These are phyloP conservation scores for Megalonaias nervosa DNA, from an alignment of 1,140 invertebrate species.

Conservation along the genomic window DNA sequence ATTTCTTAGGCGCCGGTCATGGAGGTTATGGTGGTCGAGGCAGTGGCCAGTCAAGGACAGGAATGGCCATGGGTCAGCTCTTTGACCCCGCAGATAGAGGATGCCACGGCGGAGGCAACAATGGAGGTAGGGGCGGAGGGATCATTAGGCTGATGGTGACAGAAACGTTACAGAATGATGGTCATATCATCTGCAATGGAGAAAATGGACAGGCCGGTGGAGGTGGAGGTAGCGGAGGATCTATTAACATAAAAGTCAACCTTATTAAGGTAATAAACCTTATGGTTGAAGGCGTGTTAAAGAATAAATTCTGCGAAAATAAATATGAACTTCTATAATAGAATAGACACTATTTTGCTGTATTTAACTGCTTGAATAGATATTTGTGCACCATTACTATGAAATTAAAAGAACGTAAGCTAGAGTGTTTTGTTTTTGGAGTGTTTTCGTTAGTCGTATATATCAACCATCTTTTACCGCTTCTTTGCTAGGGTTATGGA, in stretches of 20 bases:
- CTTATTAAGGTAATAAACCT: conserved; percentile 47
- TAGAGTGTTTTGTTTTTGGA: too few species aligned
- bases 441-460: too few species aligned
- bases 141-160: conserved; percentile 45
- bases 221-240: conserved; percentile 60
- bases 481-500: conserved; percentile 50
- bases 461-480: too few species aligned
- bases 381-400: too few species aligned
- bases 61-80: conserved; percentile 45
- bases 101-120: conserved; percentile 36
- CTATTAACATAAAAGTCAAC: conserved; percentile 44
- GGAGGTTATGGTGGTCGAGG: conserved; percentile 56
- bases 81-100: conserved; percentile 53
- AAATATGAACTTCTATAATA: too few species aligned
- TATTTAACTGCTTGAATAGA: too few species aligned
- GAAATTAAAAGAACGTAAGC: too few species aligned
- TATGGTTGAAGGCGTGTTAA: too few species aligned
- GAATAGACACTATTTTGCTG: too few species aligned
- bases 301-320: too few species aligned
- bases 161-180: conserved; percentile 51
- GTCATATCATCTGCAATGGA: conserved; percentile 51
- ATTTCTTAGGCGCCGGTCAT: conserved; percentile 54
- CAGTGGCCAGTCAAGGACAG: conserved; percentile 30
- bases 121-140: conserved; percentile 47
- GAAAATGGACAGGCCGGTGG: conserved; percentile 30